These are phyloP conservation scores for Anthophora plumipes DNA, from an alignment of 2,888 invertebrate genomes.

Conservation along the genomic window DNA sequence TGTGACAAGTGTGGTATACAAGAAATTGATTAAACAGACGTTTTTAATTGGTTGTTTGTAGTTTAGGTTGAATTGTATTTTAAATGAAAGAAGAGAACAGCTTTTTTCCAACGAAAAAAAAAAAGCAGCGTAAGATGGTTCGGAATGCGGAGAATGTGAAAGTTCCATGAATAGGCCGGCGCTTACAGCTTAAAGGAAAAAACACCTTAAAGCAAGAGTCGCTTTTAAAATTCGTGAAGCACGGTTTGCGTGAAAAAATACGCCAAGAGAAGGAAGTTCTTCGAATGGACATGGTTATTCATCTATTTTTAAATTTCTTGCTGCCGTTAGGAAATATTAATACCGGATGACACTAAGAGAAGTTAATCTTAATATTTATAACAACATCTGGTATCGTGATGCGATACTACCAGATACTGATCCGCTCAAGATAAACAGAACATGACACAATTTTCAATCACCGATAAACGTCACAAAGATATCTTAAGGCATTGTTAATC, in stretches of 20 bases:
- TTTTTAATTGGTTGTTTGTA: too few relatives aligned
- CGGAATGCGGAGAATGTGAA: conserved; percentile 13
- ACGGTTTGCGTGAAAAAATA: neutral
- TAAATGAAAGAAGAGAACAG: neutral
- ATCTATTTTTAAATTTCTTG: neutral
- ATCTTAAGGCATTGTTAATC: neutral
- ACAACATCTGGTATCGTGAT: neutral
- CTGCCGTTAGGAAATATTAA: neutral
- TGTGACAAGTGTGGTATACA: too few relatives aligned
- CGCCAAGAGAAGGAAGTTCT: neutral
- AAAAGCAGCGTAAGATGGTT: neutral
- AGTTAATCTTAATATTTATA: conserved; percentile 25
- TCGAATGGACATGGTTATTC: neutral
- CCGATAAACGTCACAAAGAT: neutral
- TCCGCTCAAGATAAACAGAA: neutral
- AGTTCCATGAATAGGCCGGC: conserved; percentile 12
- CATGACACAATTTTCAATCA: neutral
- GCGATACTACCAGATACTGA: neutral
- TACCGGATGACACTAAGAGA: neutral
- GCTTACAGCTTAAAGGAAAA: neutral
- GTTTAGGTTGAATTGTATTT: neutral
- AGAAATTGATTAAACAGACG: too few relatives aligned
- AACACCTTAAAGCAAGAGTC: neutral
- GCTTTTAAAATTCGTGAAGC: neutral
- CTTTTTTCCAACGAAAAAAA: neutral